Evolutionary conservation across 2,113 vertebrate genomes (phyloP), one percentile per base, ranked within the genome.

Genomic region (Rhabdomys dilectus): DNA sequence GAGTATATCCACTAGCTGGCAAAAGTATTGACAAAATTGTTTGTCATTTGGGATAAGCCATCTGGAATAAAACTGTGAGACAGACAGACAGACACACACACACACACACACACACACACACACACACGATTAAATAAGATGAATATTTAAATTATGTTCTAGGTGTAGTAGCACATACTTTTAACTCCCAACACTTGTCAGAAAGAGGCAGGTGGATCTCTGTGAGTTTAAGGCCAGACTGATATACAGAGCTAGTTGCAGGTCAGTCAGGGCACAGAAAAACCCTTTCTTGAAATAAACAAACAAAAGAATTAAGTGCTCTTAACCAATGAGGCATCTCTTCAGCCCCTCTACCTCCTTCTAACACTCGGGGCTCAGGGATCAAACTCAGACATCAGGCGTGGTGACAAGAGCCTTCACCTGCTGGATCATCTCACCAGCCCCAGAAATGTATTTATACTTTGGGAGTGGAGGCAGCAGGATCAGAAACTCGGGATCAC

Each of bases 1-100:
- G 84, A 95, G 51, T 84, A 87, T 82, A 94, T 75, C n/a, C 42
- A 62, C 62, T 76, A 17, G 53, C 89, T 94, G 85, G 58, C 60
- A 85, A 24, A 68, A 68, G 9, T 82, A 29, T 92, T 78, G 60
- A 53, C 42, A 94, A 64, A 87, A 76, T 64, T 70, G 12, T 89
- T 93, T 62, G 84, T 93, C 53, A 81, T 7, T 60, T 56, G 29
- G 60, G 17, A 92, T 82, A 82, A 94, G 80, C 26, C 34, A 62
- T n/a, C n/a, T 81, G 51, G 31, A 21, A 62, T 94, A 91, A 95
- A 77, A 89, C 24, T 45, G 45, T 45, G 45, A 45, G 45, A 45
- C 45, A 45, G 45, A 9, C 6, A 16, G 51, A 15, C 17, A 1
- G 15, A 17, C 2, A 6, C 6, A 12, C 21, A n/a, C 11, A 58